Base-by-base conservation (phyloP, 2,113 vertebrate species). In the Pachyramphus minor region DNA sequence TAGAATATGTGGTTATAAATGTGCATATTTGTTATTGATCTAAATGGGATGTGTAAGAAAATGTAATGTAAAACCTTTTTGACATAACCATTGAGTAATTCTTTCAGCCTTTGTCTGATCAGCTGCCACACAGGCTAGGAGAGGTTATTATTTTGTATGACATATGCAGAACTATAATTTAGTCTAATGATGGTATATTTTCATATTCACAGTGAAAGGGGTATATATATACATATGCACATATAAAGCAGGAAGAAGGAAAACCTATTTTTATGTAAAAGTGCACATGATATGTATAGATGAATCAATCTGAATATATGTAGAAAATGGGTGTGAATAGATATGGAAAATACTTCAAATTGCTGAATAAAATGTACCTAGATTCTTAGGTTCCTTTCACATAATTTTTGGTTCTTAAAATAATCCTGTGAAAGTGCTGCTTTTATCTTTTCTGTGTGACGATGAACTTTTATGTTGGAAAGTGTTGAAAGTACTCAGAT, bases 401-500 rank as follows among this genome's bases (percentile, higher is more conserved):
- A 93, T 97, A 95, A 94, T 96, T 96, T 96, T 96, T 95, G 89
- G 74, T 95, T 91, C 92, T 96, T 96, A 92, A 97, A 98, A 97
- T 95, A 89, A 79, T 96, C 95, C 84, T 96, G 92, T 95, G 93
- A 95, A 98, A 97, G 84, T 93, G 66, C 83, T 95, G 79, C 97
- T 98, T 98, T 98, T 97, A 97, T 98, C 97, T 98, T 96, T 96
- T 90, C 91, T 94, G 79, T 95, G 63, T 89, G 95, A 79, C 63
- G 95, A 97, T 97, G 95, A 98, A 98, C 97, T 98, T 98, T 97
- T 97, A 97, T 98, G 95, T 97, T 98, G 96, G 95, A 97, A 97
- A 96, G 90, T 97, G 96, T 98, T 98, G 95, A 97, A 98, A 98
- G 93, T 97, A 93, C 96, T 97, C 92, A 83, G 91, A 98, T 97